Conservation (phyloP, 1,140 invertebrate species). For the Danaus plexippus region DNA sequence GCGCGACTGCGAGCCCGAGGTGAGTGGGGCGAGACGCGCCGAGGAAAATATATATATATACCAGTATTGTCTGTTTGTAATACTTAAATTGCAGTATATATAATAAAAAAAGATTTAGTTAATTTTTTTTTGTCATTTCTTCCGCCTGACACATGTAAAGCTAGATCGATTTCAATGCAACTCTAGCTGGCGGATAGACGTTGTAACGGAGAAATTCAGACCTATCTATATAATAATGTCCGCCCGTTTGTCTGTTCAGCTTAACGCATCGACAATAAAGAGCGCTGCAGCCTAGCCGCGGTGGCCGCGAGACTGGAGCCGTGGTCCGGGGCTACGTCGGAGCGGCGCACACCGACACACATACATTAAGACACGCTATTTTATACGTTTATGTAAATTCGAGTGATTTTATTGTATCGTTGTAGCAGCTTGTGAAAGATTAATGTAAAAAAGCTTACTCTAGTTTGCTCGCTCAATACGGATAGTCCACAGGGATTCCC, state of each 20-base stretch:
- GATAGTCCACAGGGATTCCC: no score
- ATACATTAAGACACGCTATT: conserved; percentile 1
- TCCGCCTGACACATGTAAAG: background rate
- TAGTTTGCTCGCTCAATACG: no score
- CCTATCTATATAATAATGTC: background rate
- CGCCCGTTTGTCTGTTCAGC: conserved; percentile 33
- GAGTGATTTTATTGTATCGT: conserved; percentile 6
- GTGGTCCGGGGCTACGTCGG: no score
- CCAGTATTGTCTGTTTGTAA: conserved; percentile 6
- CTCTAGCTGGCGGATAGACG: no score
- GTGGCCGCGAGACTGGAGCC: no score
- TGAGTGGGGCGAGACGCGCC: no score
- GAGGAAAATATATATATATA: no score
- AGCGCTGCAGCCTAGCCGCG: conserved; percentile 9
- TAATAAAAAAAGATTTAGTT: background rate
- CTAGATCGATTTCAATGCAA: background rate
- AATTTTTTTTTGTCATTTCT: background rate
- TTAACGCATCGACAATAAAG: conserved; percentile 54
- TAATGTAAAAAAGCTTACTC: background rate
- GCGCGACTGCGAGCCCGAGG: no score
- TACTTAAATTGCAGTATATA: conserved; percentile 5
- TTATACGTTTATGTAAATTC: conserved; percentile 26
- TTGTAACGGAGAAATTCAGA: background rate
- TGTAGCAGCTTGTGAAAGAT: background rate
- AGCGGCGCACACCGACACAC: conserved; percentile 11